Conservation (phyloP, 2,888 invertebrate genomes). For the Dryocosmus kuriphilus region DNA sequence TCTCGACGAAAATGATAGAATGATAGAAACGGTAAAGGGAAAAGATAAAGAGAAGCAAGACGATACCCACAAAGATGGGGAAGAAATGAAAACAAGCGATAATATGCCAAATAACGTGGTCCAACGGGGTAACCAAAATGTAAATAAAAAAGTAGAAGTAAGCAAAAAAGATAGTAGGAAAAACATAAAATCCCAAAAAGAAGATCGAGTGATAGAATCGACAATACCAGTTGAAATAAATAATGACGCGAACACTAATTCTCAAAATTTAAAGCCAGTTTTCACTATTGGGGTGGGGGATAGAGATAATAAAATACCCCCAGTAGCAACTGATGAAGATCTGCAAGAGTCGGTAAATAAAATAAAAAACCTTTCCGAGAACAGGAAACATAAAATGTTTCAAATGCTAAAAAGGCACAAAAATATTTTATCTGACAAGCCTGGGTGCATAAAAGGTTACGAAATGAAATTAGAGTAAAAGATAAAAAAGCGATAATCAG, state of each 20-base stretch:
- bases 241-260: background rate
- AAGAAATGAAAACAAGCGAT: no score
- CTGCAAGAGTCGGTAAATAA: background rate
- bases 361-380: background rate
- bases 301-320: background rate
- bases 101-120: no score
- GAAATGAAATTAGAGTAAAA: conserved; percentile 6
- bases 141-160: no score
- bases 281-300: background rate
- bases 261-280: background rate
- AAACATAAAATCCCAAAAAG: no score
- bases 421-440: background rate
- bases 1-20: no score
- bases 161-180: no score
- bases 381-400: background rate
- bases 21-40: no score
- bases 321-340: background rate
- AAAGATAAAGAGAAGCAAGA: no score
- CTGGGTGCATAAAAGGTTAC: background rate
- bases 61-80: no score
- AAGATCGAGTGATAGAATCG: background rate
- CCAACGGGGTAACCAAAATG: no score
- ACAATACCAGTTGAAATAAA: background rate
- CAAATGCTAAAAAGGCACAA: background rate
- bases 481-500: background rate